These are phyloP conservation scores for Zonotrichia leucophrys DNA, from an alignment of 2,113 vertebrate species.

Conservation along the genomic window DNA sequence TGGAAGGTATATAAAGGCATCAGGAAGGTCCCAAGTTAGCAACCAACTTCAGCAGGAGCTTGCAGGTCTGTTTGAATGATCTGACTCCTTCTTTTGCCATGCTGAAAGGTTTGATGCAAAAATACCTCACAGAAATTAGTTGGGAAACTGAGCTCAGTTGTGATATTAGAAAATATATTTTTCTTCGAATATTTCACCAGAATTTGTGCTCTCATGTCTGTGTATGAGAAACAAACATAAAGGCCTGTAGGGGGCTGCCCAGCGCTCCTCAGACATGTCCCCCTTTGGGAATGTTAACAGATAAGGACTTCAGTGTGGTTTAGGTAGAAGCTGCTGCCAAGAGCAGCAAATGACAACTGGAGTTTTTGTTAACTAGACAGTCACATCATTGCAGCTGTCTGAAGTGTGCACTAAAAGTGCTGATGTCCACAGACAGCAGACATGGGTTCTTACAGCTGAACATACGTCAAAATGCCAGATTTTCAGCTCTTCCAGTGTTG, in stretches of 20 bases:
- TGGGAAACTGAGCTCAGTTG: not conserved
- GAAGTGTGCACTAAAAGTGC: not conserved
- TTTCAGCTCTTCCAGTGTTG: not conserved
- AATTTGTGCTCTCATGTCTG: not conserved
- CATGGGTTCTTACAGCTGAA: not conserved
- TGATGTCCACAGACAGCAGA: not conserved
- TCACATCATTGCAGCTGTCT: not conserved
- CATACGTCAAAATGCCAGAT: not conserved
- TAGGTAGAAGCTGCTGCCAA: not conserved
- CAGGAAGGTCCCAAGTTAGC: not conserved
- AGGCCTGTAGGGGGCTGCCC: not conserved
- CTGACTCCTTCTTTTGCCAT: not conserved
- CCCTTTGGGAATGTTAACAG: not conserved
- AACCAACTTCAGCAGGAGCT: not conserved
- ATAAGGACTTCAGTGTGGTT: not conserved
- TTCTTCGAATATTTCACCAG: not conserved
- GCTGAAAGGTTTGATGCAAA: not conserved
- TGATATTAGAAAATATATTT: not conserved
- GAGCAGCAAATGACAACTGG: not conserved
- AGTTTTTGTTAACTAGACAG: not conserved
- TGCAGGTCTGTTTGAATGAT: rapidly evolving
- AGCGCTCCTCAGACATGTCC: not conserved
- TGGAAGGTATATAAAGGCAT: not conserved
- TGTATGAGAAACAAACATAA: not conserved
- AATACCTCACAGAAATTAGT: not conserved